Evolutionary conservation across 2,797 vertebrate species (phyloP).

Genomic region (Eospalax fontanierii): DNA sequence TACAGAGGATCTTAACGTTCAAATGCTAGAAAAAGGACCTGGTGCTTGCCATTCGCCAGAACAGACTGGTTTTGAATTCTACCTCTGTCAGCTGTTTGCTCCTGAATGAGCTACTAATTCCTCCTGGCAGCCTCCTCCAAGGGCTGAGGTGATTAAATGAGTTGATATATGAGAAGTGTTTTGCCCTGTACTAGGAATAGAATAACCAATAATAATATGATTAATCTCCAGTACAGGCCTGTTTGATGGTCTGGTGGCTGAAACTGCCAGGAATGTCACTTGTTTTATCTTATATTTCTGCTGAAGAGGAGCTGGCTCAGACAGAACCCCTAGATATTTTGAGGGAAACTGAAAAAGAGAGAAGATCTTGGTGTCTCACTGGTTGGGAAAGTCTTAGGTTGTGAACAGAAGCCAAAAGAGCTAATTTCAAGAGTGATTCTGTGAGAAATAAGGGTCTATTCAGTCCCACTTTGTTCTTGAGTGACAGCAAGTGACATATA

Average conservation of each 20-base stretch:
- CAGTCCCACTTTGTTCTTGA: neutral
- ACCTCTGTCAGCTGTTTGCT: neutral
- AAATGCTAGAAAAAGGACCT: neutral
- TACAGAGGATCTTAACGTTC: neutral
- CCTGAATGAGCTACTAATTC: neutral
- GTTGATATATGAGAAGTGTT: neutral
- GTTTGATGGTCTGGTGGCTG: neutral
- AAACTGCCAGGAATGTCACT: neutral
- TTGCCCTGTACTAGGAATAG: neutral
- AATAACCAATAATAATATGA: neutral
- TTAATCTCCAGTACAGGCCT: neutral
- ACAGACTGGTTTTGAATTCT: conserved; percentile 3
- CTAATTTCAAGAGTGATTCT: conserved; percentile 4
- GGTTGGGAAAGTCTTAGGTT: neutral
- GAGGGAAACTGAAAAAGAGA: neutral
- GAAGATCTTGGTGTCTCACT: neutral
- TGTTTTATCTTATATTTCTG: neutral
- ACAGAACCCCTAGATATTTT: neutral
- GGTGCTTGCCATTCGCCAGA: neutral
- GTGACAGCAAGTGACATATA: neutral
- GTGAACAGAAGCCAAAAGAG: neutral
- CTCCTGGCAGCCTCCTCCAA: neutral
- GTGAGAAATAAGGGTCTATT: neutral
- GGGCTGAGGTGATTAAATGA: neutral
- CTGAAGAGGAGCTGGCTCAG: neutral